Base-by-base conservation (phyloP, 2,113 vertebrate species). In the Psettodes erumei region DNA sequence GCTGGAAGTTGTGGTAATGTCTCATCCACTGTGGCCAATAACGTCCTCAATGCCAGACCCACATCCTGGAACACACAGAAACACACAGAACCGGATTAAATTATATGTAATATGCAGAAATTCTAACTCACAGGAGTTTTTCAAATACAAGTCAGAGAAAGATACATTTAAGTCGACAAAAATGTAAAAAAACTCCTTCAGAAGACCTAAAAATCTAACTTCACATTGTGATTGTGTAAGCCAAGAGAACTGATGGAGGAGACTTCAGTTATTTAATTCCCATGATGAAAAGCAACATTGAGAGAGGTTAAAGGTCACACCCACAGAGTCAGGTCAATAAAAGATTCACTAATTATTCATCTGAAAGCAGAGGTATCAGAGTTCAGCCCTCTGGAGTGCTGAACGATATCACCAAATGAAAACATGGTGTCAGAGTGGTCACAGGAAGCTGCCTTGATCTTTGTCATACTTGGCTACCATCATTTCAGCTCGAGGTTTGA, bases 11-110 rank as follows among this genome's bases (percentile, higher is more conserved):
- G 92, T 0, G 98, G 96, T 81, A 99, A 95, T 13, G 96, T 98
- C 87, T 99, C 98, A 38, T 99, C 98, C 48, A 99, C 98, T 1
- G 98, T 98, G 47, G 98, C 98, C 89, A 99, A 77, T 33, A 99
- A 91, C 0, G 97, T 99, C 89, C 98, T 94, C 77, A 99, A 84
- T 0, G 98, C 98, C 89, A 99, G 92, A 70, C 98, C 98, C 23
- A 99, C 98, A 81, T 99, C 98, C 98, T 99, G 62, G 60, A 67
- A 75, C 21, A 81, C n/a, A 83, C 32, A 69, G 6, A 58, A 13
- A 51, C 13, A 65, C 7, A 68, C 15, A 68, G 16, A 53, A 54
- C 9, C 32, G 30, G 3, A 51, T 4, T 30, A 38, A 55, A 47
- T 16, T 0, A 55, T 9, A 27, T 15, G 47, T 0, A 7, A 45